Conservation (phyloP, 2,113 vertebrate species). For the Notothenia rossii region DNA sequence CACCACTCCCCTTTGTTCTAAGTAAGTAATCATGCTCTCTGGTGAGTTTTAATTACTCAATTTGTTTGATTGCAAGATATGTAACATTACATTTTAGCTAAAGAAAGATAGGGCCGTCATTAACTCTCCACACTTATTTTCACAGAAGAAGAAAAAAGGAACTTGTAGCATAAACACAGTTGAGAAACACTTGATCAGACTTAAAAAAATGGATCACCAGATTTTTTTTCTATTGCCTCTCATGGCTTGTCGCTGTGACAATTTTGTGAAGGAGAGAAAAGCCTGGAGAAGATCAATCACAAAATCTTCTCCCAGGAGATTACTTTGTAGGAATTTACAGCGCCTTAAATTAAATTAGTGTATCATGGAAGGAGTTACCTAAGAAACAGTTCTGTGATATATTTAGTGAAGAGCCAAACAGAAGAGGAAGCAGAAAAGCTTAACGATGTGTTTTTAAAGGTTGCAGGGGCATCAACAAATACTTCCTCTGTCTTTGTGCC, state of each 20-base stretch:
- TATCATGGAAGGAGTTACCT: slow-evolving; percentile 9
- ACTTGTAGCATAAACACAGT: too few relatives aligned
- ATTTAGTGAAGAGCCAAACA: slow-evolving; percentile 21
- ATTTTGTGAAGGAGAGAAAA: neutral
- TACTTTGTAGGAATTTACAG: neutral
- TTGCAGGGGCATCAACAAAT: slow-evolving; percentile 36
- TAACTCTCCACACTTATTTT: too few relatives aligned
- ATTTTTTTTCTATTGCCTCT: too few relatives aligned
- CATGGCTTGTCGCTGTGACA: neutral
- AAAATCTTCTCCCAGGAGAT: slow-evolving; percentile 5
- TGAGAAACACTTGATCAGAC: too few relatives aligned
- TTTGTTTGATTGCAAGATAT: too few relatives aligned
- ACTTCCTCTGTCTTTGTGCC: slow-evolving; percentile 14
- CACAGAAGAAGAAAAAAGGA: too few relatives aligned
- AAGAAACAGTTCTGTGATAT: slow-evolving; percentile 34
- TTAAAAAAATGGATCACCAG: too few relatives aligned
- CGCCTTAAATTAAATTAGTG: slow-evolving; percentile 12
- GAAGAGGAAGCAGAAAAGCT: slow-evolving; percentile 27
- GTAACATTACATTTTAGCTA: too few relatives aligned
- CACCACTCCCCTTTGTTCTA: too few relatives aligned
- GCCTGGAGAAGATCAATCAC: neutral
- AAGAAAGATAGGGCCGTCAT: too few relatives aligned
- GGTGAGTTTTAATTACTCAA: too few relatives aligned
- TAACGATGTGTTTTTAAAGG: slow-evolving; percentile 6
- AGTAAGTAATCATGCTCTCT: too few relatives aligned